A percentile compares a stretch with the other conserved stretches of the same genome.
Conservation (phyloP, 2,797 vertebrate species). For the Pteropus rufus region DNA sequence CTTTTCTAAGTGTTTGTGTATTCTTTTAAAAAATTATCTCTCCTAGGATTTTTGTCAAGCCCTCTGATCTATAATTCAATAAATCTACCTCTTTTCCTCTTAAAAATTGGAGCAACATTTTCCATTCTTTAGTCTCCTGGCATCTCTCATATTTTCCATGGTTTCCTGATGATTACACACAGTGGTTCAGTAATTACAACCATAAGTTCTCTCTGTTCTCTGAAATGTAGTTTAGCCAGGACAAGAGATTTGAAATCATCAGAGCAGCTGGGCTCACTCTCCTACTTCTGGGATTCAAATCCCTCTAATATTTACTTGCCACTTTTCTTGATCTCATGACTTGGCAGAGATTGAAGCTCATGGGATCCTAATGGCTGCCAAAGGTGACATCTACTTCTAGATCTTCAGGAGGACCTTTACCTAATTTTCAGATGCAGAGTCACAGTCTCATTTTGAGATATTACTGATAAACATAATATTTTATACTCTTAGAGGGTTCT, state of each 20-base stretch:
- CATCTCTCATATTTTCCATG: constrained; percentile 41
- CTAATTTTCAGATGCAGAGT: background rate
- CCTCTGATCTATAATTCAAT: background rate
- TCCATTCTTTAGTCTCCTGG: constrained; percentile 38
- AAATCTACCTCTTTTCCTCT: constrained; percentile 20
- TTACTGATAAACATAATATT: background rate
- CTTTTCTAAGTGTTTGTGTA: background rate
- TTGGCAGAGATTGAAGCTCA: background rate
- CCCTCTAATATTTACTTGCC: background rate
- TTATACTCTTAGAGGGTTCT: background rate
- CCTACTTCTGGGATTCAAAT: background rate
- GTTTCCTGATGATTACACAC: constrained; percentile 16
- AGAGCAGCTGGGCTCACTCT: background rate
- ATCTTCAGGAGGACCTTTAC: background rate
- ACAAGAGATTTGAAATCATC: background rate
- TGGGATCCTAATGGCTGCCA: background rate
- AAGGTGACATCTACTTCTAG: background rate
- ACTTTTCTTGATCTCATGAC: background rate
- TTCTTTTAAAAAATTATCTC: background rate
- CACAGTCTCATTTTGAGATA: background rate
- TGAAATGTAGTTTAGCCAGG: background rate
- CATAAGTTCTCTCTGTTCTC: background rate
- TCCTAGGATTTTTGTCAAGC: constrained; percentile 18
- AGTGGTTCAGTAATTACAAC: constrained; percentile 27
- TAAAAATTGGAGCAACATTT: constrained; percentile 45